Conservation (phyloP, 2,797 vertebrate species). For the Hydrocynus forskahlii region DNA sequence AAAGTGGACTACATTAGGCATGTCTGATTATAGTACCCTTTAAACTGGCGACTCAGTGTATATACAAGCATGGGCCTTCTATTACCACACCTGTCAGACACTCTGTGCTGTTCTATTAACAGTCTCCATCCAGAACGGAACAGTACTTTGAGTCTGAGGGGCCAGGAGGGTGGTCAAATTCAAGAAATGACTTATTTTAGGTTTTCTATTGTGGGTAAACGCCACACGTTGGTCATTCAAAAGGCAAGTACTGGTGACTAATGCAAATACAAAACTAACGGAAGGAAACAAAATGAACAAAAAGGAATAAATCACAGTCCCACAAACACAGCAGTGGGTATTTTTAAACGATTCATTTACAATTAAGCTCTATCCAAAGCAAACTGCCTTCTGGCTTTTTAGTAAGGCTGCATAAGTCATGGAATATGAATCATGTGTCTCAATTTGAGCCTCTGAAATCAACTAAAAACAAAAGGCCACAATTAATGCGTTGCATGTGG, state of each 20-base stretch:
- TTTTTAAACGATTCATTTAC: neutral
- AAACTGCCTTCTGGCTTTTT: neutral
- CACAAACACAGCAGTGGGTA: neutral
- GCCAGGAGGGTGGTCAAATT: neutral
- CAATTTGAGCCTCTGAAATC: neutral
- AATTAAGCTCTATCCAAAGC: neutral
- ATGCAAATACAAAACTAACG: neutral
- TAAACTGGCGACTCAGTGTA: neutral
- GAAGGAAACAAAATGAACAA: neutral
- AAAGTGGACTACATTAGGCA: neutral
- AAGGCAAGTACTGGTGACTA: conserved; percentile 11
- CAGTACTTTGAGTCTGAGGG: neutral
- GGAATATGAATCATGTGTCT: conserved; percentile 6
- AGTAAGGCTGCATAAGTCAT: conserved; percentile 10
- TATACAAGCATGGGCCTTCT: neutral
- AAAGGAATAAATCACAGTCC: neutral
- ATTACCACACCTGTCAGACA: neutral
- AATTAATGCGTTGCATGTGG: neutral
- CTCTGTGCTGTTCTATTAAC: neutral
- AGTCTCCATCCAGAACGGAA: conserved; percentile 2
- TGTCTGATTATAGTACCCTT: neutral
- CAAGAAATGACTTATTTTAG: neutral
- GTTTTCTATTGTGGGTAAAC: conserved; percentile 3
- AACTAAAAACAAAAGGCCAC: conserved; percentile 9
- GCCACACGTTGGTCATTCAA: conserved; percentile 3